Base-by-base conservation (phyloP, 1,140 invertebrate species). In the Semibalanus balanoides region DNA sequence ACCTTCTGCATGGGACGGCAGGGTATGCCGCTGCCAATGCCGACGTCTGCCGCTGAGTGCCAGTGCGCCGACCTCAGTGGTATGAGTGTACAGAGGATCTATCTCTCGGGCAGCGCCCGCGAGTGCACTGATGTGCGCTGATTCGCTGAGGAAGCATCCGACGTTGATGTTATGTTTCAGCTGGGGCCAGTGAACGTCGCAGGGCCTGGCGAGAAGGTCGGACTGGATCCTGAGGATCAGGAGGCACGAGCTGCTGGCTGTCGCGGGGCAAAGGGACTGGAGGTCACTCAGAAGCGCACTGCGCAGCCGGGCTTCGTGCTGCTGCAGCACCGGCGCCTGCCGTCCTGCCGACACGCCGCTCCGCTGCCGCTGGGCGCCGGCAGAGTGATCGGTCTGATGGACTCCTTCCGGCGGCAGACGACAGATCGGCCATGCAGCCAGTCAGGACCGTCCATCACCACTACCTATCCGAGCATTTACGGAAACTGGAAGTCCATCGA, bases 1-100 rank as follows among this genome's bases (percentile, higher is more conserved):
- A 40, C 35, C 5, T 40, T 40, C 35, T 40, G 35, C 17, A 40
- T 40, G 35, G 35, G n/a, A n/a, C n/a, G n/a, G n/a, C n/a, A 40
- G 5, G 35, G 35, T 17, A 17, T 17, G 5, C 35, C 5, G 35
- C 35, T 40, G 35, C 35, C 35, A 17, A 5, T 40, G 35, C 35
- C 35, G n/a, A n/a, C n/a, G n/a, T 40, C 35, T 40, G 35, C 5
- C 35, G 17, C 35, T 17, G 35, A 40, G 35, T 40, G 5, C 35
- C 5, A 17, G 35, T 27, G 30, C 78, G 81, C 82, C 79, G 51
- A 11, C 22, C 9, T 64, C 14, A 64, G 11, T 19, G 51, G 51
- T 25, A 7, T 64, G 51, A 3, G 14, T 1, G 51, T 64, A 1
- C 1, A 14, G 51, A 64, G 22, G 51, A 64, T 64, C 14, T 19